These are phyloP conservation scores for Drosophila bipectinata DNA, from an alignment of 1,140 invertebrate genomes.

Conservation along the genomic window DNA sequence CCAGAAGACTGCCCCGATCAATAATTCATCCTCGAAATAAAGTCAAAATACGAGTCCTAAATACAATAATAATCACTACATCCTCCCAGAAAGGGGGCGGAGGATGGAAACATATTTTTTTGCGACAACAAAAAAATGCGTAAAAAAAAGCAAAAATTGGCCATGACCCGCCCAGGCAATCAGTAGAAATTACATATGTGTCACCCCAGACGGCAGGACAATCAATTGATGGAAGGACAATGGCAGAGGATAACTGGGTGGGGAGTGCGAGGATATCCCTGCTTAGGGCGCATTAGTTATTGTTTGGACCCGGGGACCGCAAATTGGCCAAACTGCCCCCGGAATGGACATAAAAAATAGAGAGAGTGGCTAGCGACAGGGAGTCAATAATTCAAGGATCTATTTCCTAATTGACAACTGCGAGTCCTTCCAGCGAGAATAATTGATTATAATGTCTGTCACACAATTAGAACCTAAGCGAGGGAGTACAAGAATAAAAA, in stretches of 20 bases:
- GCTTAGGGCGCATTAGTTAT: slow-evolving; percentile 69
- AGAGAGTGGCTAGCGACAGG: slow-evolving; percentile 29
- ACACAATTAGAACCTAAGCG: slow-evolving; percentile 5
- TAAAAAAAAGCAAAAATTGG: slow-evolving; percentile 35
- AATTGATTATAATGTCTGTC: slow-evolving; percentile 40
- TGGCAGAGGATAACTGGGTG: neutral
- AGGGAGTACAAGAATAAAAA: neutral
- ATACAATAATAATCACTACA: neutral
- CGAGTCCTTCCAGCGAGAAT: slow-evolving; percentile 6
- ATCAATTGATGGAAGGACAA: slow-evolving; percentile 72
- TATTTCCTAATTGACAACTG: slow-evolving; percentile 50
- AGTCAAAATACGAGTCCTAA: neutral
- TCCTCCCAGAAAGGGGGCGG: slow-evolving; percentile 12
- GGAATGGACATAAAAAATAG: slow-evolving; percentile 53
- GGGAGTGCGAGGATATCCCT: slow-evolving; percentile 40
- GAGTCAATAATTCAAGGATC: slow-evolving; percentile 58
- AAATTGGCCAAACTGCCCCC: slow-evolving; percentile 73
- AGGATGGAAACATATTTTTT: slow-evolving; percentile 61
- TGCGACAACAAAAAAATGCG: slow-evolving; percentile 30
- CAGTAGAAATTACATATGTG: slow-evolving; percentile 65
- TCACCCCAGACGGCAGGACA: slow-evolving; percentile 65
- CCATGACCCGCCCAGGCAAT: slow-evolving; percentile 64
- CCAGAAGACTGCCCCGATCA: neutral
- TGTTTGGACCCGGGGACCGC: slow-evolving; percentile 48
- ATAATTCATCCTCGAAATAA: neutral